Base-by-base conservation (phyloP, 2,797 vertebrate genomes). In the Rhyacichthys aspro region DNA sequence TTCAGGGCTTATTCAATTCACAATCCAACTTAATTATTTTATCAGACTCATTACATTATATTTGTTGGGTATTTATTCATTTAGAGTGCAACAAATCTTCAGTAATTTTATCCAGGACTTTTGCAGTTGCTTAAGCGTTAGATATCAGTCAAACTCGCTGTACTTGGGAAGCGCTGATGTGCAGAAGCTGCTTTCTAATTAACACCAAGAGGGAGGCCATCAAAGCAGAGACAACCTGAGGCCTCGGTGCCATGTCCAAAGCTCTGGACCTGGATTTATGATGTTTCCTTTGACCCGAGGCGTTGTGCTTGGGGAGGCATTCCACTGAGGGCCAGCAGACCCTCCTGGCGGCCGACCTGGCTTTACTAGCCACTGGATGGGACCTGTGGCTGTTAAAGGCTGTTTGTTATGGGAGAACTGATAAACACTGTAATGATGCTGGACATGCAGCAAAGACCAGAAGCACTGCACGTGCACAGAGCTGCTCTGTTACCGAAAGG, bases 181-280 rank as follows among this genome's bases (percentile, higher is more conserved):
- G 87, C 82, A 90, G 89, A 91, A 90, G 91, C 88, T 90, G 91
- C 86, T 82, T 88, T 91, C 88, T 92, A 92, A 93, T 92, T 92
- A 92, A 89, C 90, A 86, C 89, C 36, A 54, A 69, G 63, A 55
- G 67, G 42, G 47, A 89, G 91, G 87, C 87, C 92, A 90, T 94
- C 88, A 93, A 94, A 94, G 91, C 84, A 88, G 91, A 93, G 84
- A 87, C 87, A 12, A 59, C 87, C 83, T 9, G 87, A 91, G 90
- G 91, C 89, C 61, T 92, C 86, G 86, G 87, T 85, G 87, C 82
- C 83, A 81, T 67, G 86, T 91, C 54, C 63, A 37, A 91, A 90
- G 92, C 74, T 88, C 89, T 86, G 79, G 87, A 61, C 66, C 66
- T 94, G 88, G 87, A 95, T 96, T 96, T 95, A 96, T 89, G 93